These are phyloP conservation scores for Hermetia illucens DNA, from an alignment of 1,140 invertebrate genomes.

Conservation along the genomic window DNA sequence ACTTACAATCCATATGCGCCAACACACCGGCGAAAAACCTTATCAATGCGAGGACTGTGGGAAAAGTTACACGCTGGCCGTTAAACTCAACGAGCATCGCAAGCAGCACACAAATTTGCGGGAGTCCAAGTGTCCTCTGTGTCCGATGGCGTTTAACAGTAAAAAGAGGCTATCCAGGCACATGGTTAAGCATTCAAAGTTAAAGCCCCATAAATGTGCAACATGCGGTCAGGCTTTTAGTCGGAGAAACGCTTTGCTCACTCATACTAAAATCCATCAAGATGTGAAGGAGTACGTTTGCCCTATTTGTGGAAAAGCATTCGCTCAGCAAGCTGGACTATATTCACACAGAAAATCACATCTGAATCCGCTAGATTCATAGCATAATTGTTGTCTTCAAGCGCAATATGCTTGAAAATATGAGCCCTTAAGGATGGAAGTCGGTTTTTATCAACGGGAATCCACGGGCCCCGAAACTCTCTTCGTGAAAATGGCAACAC, in stretches of 20 bases:
- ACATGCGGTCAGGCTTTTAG: background rate
- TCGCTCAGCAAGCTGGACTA: slow-evolving; percentile 29
- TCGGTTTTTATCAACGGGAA: too few species aligned
- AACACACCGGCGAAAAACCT: slow-evolving; percentile 43
- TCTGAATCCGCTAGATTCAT: too few species aligned
- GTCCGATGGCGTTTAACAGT: background rate
- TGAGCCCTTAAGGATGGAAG: too few species aligned
- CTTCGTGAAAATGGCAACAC: too few species aligned
- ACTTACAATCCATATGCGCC: slow-evolving; percentile 41
- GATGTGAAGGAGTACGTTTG: slow-evolving; percentile 11
- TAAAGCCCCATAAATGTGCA: background rate
- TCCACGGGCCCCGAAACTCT: too few species aligned
- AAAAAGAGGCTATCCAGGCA: background rate
- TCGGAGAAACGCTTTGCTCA: background rate
- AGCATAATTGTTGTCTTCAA: too few species aligned
- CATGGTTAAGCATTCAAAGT: background rate
- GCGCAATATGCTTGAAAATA: too few species aligned
- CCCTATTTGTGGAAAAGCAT: slow-evolving; percentile 32
- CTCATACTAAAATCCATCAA: background rate
- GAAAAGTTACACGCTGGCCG: slow-evolving; percentile 7
- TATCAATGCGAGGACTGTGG: slow-evolving; percentile 37
- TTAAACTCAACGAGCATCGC: slow-evolving; percentile 7
- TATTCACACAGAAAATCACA: slow-evolving; percentile 34
- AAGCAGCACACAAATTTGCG: slow-evolving; percentile 7
- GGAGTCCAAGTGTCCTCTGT: slow-evolving; percentile 3